Conservation (phyloP, 53 echinoderm and acorn worm genomes). For the Luidia sarsii region DNA sequence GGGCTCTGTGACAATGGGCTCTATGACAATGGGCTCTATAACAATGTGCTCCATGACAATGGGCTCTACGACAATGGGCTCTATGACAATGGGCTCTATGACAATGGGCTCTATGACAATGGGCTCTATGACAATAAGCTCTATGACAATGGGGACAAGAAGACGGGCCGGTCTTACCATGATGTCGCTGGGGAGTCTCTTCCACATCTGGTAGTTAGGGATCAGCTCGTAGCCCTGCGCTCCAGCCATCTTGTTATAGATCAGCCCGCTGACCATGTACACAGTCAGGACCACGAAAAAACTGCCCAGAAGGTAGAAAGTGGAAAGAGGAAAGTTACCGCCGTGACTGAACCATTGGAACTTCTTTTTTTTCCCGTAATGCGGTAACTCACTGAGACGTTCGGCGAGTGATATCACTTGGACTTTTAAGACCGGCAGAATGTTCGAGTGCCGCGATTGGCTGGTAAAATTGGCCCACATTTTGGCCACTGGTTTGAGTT, state of each 20-base stretch:
- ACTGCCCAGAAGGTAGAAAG: too few species aligned
- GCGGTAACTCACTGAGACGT: too few species aligned
- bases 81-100: background rate
- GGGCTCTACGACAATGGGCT: background rate
- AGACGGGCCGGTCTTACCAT: background rate
- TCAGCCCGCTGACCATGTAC: slow-evolving; percentile 10
- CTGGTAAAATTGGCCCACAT: too few species aligned
- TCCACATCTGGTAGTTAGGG: slow-evolving; percentile 43
- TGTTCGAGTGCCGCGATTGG: too few species aligned
- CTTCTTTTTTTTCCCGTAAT: too few species aligned
- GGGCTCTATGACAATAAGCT: background rate
- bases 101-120: background rate
- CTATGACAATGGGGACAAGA: background rate
- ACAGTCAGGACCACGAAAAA: slow-evolving; percentile 1
- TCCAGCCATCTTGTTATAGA: slow-evolving; percentile 12
- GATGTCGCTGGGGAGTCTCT: background rate
- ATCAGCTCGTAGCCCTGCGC: slow-evolving; percentile 20
- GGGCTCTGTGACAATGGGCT: too few species aligned
- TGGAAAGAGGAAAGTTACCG: too few species aligned
- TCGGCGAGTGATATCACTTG: too few species aligned
- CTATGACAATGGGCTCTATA: too few species aligned
- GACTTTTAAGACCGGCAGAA: too few species aligned
- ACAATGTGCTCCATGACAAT: background rate
- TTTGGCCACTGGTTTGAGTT: too few species aligned
- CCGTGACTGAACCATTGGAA: too few species aligned